Evolutionary conservation across 53 echinoderm and acorn worm species (phyloP).

Genomic region (Arbacia lixula): DNA sequence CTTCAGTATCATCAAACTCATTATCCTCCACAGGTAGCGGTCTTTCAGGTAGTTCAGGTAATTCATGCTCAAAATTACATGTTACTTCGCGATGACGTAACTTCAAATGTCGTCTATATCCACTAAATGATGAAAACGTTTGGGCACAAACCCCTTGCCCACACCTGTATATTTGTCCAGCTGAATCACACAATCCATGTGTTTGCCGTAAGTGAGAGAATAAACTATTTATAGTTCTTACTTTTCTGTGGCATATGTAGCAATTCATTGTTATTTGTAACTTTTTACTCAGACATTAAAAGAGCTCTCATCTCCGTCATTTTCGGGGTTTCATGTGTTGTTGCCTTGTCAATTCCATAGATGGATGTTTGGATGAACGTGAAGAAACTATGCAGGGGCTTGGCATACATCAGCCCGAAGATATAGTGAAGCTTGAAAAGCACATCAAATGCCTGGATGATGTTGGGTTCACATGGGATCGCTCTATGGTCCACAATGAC

Average conservation of each 20-base stretch:
- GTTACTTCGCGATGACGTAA: background rate
- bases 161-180: background rate
- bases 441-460: no score
- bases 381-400: background rate
- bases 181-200: no score
- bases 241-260: background rate
- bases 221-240: background rate
- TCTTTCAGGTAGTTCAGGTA: no score
- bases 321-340: background rate
- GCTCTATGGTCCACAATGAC: no score
- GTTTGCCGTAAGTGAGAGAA: background rate
- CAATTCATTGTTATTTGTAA: background rate
- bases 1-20: slow-evolving; percentile 15
- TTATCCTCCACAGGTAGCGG: no score
- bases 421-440: no score
- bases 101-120: background rate
- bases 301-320: background rate
- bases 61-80: no score
- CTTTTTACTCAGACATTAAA: no score
- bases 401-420: no score
- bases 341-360: background rate
- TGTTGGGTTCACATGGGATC: no score
- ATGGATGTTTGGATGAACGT: background rate
- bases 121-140: background rate
- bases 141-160: background rate